Percentiles rank a stretch among this genome's conserved stretches.
Evolutionary conservation across 1,140 invertebrate species (phyloP).

Genomic region (Carposina sasakii): DNA sequence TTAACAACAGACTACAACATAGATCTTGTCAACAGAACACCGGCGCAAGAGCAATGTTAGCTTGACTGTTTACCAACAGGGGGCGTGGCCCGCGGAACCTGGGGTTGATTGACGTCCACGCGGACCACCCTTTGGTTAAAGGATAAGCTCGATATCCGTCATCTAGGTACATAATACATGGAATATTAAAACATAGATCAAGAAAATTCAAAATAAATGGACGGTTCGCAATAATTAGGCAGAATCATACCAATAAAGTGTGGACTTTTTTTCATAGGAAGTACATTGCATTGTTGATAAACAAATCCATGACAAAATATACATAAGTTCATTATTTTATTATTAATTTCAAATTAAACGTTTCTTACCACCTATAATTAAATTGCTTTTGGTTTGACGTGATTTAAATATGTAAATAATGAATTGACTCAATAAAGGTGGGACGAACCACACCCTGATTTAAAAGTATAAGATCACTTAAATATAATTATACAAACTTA

Average conservation of each 20-base stretch:
- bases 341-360: conserved; percentile 35
- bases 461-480: conserved; percentile 25
- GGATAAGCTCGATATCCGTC: too few species aligned
- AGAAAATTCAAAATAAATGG: conserved; percentile 52
- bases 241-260: too few species aligned
- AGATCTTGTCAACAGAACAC: conserved; percentile 56
- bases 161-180: too few species aligned
- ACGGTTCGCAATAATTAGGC: conserved; percentile 54
- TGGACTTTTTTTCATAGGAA: not conserved
- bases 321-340: conserved; percentile 17
- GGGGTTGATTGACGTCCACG: too few species aligned
- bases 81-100: too few species aligned
- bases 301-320: conserved; percentile 22
- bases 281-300: conserved; percentile 25
- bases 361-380: conserved; percentile 38
- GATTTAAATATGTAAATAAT: conserved; percentile 43
- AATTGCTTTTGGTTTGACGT: conserved; percentile 48
- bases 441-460: conserved; percentile 11
- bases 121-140: too few species aligned
- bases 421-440: conserved; percentile 51
- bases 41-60: conserved; percentile 40
- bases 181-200: too few species aligned
- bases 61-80: conserved; percentile 36
- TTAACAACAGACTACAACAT: conserved; percentile 70
- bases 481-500: conserved; percentile 42